Evolutionary conservation across 2,888 invertebrate species (phyloP).

Genomic region (Crioceris asparagi): DNA sequence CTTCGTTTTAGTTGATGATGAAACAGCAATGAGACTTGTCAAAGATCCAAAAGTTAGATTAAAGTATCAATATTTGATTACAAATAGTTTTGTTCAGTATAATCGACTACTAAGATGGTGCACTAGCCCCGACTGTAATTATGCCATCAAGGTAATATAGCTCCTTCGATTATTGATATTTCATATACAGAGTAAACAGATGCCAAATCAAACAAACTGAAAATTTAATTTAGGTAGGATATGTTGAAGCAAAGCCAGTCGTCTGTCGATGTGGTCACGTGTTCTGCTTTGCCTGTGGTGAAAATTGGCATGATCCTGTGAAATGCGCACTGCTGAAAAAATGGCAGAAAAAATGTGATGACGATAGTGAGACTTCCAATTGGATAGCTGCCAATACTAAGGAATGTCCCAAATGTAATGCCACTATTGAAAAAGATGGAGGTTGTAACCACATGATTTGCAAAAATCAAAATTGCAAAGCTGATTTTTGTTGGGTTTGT

Average conservation of each 20-base stretch:
- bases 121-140: conserved; percentile 95
- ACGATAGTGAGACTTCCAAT: conserved; percentile 98
- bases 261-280: conserved; percentile 88
- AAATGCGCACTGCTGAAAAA: conserved; percentile 83
- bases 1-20: conserved; percentile 95
- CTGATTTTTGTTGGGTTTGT: conserved; percentile 99
- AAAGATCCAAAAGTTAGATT: conserved; percentile 78
- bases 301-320: conserved; percentile 98
- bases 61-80: conserved; percentile 95
- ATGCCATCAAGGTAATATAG: conserved; percentile 63
- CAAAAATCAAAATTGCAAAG: conserved; percentile 96
- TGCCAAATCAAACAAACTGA: too few species aligned
- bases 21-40: conserved; percentile 86
- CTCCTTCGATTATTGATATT: neutral
- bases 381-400: conserved; percentile 99
- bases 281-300: conserved; percentile 95
- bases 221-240: conserved; percentile 26
- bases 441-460: conserved; percentile 99
- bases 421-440: conserved; percentile 92
- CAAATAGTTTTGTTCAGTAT: conserved; percentile 98
- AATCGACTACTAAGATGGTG: conserved; percentile 96
- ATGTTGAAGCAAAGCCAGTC: conserved; percentile 85
- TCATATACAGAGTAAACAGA: too few species aligned
- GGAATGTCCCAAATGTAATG: conserved; percentile 98
- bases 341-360: conserved; percentile 99